Conservation (phyloP, 2,797 vertebrate genomes). For the Phataginus tetradactyla region DNA sequence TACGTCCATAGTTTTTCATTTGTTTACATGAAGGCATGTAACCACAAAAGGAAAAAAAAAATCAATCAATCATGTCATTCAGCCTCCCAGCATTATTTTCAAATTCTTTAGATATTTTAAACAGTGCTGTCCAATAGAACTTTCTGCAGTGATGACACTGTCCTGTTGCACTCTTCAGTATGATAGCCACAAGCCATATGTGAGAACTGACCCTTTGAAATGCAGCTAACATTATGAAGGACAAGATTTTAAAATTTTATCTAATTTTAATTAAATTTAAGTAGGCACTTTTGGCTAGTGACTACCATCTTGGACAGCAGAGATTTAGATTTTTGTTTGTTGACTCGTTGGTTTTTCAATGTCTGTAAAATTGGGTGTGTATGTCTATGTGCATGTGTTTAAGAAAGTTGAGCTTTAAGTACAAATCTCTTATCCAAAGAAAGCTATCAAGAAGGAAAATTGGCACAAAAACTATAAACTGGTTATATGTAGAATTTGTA, state of each 20-base stretch:
- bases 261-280: conserved; percentile 1
- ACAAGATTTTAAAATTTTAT: not conserved
- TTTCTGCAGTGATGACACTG: not conserved
- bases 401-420: conserved; percentile 34
- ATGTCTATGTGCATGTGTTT: not conserved
- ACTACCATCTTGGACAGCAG: not conserved
- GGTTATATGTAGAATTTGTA: not conserved
- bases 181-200: not conserved
- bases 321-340: not conserved
- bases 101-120: not conserved
- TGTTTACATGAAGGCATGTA: not conserved
- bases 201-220: not conserved
- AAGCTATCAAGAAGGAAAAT: conserved; percentile 35
- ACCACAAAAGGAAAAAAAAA: not conserved
- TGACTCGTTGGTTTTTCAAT: not conserved
- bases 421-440: not conserved
- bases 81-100: not conserved
- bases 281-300: not conserved
- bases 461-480: not conserved
- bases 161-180: not conserved
- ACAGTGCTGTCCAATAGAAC: not conserved
- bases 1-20: not conserved
- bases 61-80: not conserved
- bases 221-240: not conserved
- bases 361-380: not conserved